Percentiles rank a stretch among this genome's conserved stretches.
Conservation (phyloP, 2,888 invertebrate species). For the Drosophila borborema region DNA sequence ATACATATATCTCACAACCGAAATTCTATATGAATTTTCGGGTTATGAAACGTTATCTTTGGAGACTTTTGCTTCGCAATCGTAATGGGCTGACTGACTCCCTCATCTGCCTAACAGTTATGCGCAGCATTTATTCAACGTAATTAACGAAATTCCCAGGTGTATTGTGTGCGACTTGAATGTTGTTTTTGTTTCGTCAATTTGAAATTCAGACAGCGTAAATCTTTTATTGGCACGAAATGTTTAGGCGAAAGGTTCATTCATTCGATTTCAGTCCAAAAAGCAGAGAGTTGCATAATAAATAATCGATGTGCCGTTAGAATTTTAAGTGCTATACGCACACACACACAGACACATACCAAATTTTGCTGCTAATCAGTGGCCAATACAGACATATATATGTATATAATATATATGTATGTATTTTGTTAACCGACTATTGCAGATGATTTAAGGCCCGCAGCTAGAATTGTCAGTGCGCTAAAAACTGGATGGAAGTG, state of each 20-base stretch:
- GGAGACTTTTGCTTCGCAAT: slow-evolving; percentile 15
- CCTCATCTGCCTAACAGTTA: slow-evolving; percentile 11
- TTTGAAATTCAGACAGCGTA: slow-evolving; percentile 74
- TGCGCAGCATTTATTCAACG: slow-evolving; percentile 72
- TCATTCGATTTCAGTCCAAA: slow-evolving; percentile 36
- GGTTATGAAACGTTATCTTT: slow-evolving; percentile 44
- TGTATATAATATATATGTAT: neutral
- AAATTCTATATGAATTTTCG: slow-evolving; percentile 18
- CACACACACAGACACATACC: slow-evolving; percentile 4
- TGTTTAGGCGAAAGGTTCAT: slow-evolving; percentile 65
- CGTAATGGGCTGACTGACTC: neutral
- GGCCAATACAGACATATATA: slow-evolving; percentile 26
- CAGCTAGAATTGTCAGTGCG: slow-evolving; percentile 24
- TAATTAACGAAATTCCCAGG: slow-evolving; percentile 78
- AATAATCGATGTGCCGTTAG: slow-evolving; percentile 71
- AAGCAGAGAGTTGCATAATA: slow-evolving; percentile 71
- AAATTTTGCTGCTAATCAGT: slow-evolving; percentile 63
- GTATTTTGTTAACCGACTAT: neutral
- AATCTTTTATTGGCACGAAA: slow-evolving; percentile 78
- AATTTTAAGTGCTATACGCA: slow-evolving; percentile 50
- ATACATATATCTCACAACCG: neutral
- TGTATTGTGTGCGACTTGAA: slow-evolving; percentile 54
- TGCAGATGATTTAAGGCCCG: slow-evolving; percentile 28
- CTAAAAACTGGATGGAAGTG: slow-evolving; percentile 17
- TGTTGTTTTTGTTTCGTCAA: slow-evolving; percentile 36